Conservation (phyloP, 2,113 vertebrate genomes). For the Campylomormyrus tamandua region DNA sequence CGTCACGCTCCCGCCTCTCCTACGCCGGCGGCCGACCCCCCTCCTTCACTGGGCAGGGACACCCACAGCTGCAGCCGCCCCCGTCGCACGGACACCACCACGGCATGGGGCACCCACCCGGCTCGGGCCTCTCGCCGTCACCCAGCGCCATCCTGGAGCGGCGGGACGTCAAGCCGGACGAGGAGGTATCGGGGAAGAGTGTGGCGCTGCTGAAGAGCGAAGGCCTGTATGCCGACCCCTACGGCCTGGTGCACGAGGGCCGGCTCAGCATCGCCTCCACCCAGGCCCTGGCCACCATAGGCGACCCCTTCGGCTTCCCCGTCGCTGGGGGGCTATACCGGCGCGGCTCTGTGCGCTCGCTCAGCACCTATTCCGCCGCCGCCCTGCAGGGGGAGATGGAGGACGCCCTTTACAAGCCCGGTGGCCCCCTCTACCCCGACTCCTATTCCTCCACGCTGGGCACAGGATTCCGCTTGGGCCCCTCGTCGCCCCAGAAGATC, state of each 20-base stretch:
- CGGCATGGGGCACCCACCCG: conserved; percentile 59
- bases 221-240: conserved; percentile 85
- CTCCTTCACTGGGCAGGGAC: conserved; percentile 80
- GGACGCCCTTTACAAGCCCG: conserved; percentile 80
- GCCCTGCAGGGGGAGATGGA: conserved; percentile 87
- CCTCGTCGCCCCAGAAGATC: conserved; percentile 87
- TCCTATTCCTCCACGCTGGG: conserved; percentile 64
- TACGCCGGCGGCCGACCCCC: conserved; percentile 80
- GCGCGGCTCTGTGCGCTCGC: conserved; percentile 75
- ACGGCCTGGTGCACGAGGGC: conserved; percentile 73
- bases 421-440: conserved; percentile 77
- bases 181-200: conserved; percentile 76
- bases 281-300: conserved; percentile 64
- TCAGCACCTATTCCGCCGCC: conserved; percentile 86
- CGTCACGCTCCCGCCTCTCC: conserved; percentile 82
- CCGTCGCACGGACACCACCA: conserved; percentile 56
- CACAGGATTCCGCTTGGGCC: conserved; percentile 77
- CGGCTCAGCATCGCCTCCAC: conserved; percentile 78
- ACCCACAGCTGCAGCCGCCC: conserved; percentile 48
- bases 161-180: conserved; percentile 88
- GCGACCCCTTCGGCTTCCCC: conserved; percentile 76
- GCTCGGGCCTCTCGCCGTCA: conserved; percentile 72
- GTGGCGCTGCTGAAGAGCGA: conserved; percentile 89
- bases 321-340: conserved; percentile 65
- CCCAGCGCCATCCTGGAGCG: conserved; percentile 95